Conservation (phyloP, 2,113 vertebrate genomes). For the Platysteira castanea region DNA sequence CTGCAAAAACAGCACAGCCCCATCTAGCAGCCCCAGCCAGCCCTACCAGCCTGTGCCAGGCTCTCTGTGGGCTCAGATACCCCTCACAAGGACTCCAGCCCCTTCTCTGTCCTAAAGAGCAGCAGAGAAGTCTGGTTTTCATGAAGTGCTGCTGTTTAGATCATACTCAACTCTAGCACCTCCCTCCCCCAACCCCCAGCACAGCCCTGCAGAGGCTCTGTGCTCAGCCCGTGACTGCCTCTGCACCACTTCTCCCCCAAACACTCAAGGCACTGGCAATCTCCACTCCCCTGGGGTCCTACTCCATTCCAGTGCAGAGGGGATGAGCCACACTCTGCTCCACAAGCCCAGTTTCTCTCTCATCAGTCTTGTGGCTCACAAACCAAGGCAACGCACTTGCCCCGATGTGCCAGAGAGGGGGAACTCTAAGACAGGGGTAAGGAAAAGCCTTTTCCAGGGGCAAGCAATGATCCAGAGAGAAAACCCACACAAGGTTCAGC, state of each 20-base stretch:
- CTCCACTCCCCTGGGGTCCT: not conserved
- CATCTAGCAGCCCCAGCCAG: not conserved
- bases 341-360: not conserved
- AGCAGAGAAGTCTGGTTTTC: not conserved
- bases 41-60: not conserved
- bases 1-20: not conserved
- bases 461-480: not conserved
- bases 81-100: accelerated
- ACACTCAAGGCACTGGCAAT: not conserved
- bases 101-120: not conserved
- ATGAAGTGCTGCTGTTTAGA: not conserved
- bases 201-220: not conserved
- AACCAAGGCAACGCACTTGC: not conserved
- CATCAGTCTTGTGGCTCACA: not conserved
- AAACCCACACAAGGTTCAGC: accelerated
- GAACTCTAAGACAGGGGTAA: not conserved
- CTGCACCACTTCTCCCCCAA: not conserved
- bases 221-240: not conserved
- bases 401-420: not conserved
- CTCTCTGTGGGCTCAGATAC: not conserved
- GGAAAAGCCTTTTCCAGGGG: not conserved
- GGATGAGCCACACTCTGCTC: not conserved
- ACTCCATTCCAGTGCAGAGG: not conserved
- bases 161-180: accelerated
- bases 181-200: not conserved